Evolutionary conservation across 2,888 invertebrate genomes (phyloP).

Genomic region (Sesamia inferens): DNA sequence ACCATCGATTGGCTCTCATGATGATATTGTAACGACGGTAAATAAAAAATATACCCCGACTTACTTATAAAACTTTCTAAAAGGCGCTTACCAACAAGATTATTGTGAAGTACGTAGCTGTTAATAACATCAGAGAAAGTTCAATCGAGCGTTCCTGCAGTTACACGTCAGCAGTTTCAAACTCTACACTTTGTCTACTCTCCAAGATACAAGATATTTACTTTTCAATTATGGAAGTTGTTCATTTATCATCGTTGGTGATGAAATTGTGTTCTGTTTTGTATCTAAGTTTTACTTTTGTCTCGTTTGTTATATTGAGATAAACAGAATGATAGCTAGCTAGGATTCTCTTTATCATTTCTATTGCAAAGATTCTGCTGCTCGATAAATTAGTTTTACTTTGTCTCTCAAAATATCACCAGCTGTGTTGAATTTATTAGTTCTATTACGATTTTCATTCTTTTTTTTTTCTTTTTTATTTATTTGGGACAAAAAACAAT

Average conservation of each 20-base stretch:
- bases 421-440: background rate
- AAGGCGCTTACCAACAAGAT: slow-evolving; percentile 40
- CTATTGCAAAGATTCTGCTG: background rate
- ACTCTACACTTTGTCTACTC: slow-evolving; percentile 44
- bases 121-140: slow-evolving; percentile 47
- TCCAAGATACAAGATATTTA: slow-evolving; percentile 34
- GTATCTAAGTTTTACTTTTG: background rate
- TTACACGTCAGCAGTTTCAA: slow-evolving; percentile 53
- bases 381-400: background rate
- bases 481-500: too few relatives aligned
- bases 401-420: background rate
- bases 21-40: background rate
- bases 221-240: slow-evolving; percentile 37
- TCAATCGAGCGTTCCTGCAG: slow-evolving; percentile 43
- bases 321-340: background rate
- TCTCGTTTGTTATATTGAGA: background rate
- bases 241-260: slow-evolving; percentile 44
- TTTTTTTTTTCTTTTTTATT: too few relatives aligned
- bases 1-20: too few relatives aligned
- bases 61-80: slow-evolving; percentile 18
- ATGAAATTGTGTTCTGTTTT: slow-evolving; percentile 14
- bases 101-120: slow-evolving; percentile 25
- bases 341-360: background rate
- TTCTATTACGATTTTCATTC: background rate
- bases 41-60: background rate